Base-by-base conservation (phyloP, 2,888 invertebrate species). In the Chloroclysta siterata region DNA sequence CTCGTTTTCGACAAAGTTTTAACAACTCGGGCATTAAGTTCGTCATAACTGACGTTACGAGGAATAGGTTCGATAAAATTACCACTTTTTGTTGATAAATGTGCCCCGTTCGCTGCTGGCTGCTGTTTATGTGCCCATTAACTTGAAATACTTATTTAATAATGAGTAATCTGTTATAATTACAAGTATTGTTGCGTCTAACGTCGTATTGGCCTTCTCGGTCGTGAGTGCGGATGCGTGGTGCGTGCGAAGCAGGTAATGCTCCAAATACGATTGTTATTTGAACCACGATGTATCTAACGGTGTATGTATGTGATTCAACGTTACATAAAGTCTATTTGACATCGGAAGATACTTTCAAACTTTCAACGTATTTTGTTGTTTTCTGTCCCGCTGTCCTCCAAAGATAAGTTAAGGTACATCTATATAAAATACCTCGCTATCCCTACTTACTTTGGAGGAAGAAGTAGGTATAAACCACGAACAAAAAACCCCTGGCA, bases 31-130 rank as follows among this genome's bases (percentile, higher is more conserved):
- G 75, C 77, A 78, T 82, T 81, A 82, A 77, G 78, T 77, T 75
- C 79, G 75, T 83, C 86, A 80, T 86, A 84, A 85, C 83, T 76
- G 79, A 82, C 75, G 79, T 78, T 73, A 74, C 76, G 79, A 83
- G 83, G 85, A 85, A 83, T 84, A 84, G 82, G 84, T 84, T 84
- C 83, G 81, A 82, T 83, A 80, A 88, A 89, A 89, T 90, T 87
- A 89, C 87, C 88, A 85, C 83, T 90, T 91, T 90, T 91, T 88
- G 89, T 80, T 89, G 89, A 90, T 89, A 90, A 90, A 90, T 87
- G 86, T 83, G 78, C 78, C 61, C 71, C 72, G 78, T 70, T 73
- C 74, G 78, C 74, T 76, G 76, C 86, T 83, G 82, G 83, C 81
- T 88, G 90, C 87, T 89, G 85, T 89, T 90, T 90, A 92, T 90